Evolutionary conservation across 2,888 invertebrate species (phyloP), one percentile per base, ranked within the genome.

Genomic region (Rosalia funebris): DNA sequence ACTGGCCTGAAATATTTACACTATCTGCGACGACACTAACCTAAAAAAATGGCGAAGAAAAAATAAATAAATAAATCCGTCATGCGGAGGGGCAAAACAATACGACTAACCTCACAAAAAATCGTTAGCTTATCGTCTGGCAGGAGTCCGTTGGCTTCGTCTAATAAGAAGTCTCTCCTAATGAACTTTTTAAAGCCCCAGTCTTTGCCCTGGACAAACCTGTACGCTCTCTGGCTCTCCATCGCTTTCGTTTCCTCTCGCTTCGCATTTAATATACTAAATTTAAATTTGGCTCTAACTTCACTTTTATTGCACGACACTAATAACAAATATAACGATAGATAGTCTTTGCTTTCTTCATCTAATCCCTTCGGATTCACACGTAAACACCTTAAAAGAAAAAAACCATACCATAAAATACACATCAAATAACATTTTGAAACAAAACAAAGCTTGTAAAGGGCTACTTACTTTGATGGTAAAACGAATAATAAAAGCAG

Each of bases 131-230:
- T 97, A 83, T 99, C 99, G 82, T 99, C 98, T 12, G 99, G 98
- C 76, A 99, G 85, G 44, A 99, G 88, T 73, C 99, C 99, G 82
- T 99, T 99, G 62, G 96, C 95, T 85, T 99, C 99, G 82, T 99
- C 99, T 82, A 99, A 85, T 67, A 99, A 88, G 84, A 99, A 99
- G 84, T 99, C 99, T 84, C 99, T 89, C 79, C 98, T 89, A 71
- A 99, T 99, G 82, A 99, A 99, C 83, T 99, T 99, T 85, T 99
- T 99, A 86, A 99, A 99, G 61, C 99, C 99, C 99, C 99, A 99
- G 87, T 99, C 99, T 85, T 99, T 99, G 75, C 99, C 99, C 85
- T 99, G 98, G 65, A 99, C 98, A 84, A 99, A 99, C 86, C 98
- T 90, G 84, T 99, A 99, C 68, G 99, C 99, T 81, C 99, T 84